Evolutionary conservation across 2,888 invertebrate genomes (phyloP).

Genomic region (Atherix ibis): DNA sequence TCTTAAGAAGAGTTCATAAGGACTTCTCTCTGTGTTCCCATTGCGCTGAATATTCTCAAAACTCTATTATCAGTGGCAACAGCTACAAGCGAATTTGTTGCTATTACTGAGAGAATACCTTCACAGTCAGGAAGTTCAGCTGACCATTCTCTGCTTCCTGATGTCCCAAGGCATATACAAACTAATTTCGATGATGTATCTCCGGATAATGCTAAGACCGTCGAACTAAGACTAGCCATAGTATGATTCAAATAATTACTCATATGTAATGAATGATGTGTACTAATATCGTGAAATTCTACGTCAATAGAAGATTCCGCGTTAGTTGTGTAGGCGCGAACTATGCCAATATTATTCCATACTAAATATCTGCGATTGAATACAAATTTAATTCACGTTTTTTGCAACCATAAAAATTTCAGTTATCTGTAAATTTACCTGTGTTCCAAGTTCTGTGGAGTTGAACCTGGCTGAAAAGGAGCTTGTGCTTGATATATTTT

Average conservation of each 20-base stretch:
- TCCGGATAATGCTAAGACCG: slow-evolving; percentile 64
- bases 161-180: slow-evolving; percentile 54
- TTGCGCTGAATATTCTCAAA: slow-evolving; percentile 67
- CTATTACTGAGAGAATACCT: slow-evolving; percentile 50
- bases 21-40: slow-evolving; percentile 70
- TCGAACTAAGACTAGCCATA: slow-evolving; percentile 71
- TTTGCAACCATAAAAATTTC: slow-evolving; percentile 12
- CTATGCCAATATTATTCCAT: slow-evolving; percentile 90
- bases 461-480: slow-evolving; percentile 83
- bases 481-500: slow-evolving; percentile 46
- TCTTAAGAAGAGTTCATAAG: neutral
- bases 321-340: slow-evolving; percentile 54
- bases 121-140: slow-evolving; percentile 62
- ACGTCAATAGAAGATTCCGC: slow-evolving; percentile 77
- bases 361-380: slow-evolving; percentile 40
- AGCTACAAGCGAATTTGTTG: slow-evolving; percentile 60
- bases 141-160: slow-evolving; percentile 77
- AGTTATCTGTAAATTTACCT: slow-evolving; percentile 34
- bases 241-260: slow-evolving; percentile 73
- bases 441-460: slow-evolving; percentile 67
- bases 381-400: slow-evolving; percentile 19
- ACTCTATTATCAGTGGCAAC: slow-evolving; percentile 58
- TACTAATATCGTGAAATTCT: slow-evolving; percentile 82
- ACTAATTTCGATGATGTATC: slow-evolving; percentile 51
- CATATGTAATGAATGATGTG: slow-evolving; percentile 81